Evolutionary conservation across 1,140 invertebrate species (phyloP).

Genomic region (Probaryconus sp.): DNA sequence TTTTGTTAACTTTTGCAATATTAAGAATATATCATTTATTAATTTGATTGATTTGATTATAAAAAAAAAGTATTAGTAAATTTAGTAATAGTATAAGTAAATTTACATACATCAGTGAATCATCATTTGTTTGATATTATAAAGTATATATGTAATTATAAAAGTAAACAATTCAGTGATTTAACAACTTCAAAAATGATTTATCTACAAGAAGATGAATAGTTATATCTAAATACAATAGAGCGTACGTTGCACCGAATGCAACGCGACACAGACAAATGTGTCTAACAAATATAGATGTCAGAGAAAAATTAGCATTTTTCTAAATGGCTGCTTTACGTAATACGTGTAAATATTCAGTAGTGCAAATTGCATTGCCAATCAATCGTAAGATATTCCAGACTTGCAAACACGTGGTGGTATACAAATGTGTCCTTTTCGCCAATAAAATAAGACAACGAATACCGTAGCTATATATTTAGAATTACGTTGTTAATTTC

Average conservation of each 20-base stretch:
- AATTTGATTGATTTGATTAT: no score
- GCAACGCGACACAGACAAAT: constrained; percentile 26
- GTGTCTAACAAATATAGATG: constrained; percentile 34
- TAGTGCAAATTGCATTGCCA: constrained; percentile 13
- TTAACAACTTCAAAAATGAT: constrained; percentile 9
- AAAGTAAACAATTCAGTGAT: constrained; percentile 18
- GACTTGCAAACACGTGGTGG: constrained; percentile 15
- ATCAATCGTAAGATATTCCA: constrained; percentile 15
- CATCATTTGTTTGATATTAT: no score
- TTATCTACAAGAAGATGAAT: constrained; percentile 24
- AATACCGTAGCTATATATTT: constrained; percentile 19
- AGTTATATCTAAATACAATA: constrained; percentile 36
- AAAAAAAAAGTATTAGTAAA: no score
- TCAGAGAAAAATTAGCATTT: constrained; percentile 46
- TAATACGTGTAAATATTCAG: constrained; percentile 44
- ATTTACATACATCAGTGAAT: no score
- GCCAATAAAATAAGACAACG: constrained; percentile 7
- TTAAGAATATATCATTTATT: no score
- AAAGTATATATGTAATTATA: no score
- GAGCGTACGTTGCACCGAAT: constrained; percentile 35
- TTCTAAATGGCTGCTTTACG: constrained; percentile 43
- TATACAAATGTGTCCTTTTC: constrained; percentile 8
- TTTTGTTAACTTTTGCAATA: no score
- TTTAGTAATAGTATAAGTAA: no score
- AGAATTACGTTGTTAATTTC: constrained; percentile 17